phyloP scores from a whole-genome alignment of 2,113 vertebrate genomes.

The Scomber colias region DNA sequence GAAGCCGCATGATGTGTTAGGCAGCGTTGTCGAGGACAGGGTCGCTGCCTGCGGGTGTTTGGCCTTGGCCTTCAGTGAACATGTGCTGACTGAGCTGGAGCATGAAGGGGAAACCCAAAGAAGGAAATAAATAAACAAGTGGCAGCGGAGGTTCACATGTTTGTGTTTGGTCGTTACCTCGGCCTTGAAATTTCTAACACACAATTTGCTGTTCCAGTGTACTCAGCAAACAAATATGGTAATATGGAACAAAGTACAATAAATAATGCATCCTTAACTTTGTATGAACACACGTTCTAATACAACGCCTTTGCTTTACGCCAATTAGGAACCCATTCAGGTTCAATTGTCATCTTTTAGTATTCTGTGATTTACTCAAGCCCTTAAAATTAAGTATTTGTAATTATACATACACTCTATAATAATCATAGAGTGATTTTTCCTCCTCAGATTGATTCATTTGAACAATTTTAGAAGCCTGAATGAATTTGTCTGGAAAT shows the following conservation, averaged over 20 bases:
- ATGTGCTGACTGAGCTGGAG: constrained; percentile 48
- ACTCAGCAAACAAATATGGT: constrained; percentile 41
- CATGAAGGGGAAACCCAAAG: constrained; percentile 41
- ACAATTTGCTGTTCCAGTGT: constrained; percentile 12
- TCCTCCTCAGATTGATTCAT: too few relatives aligned
- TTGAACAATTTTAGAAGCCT: too few relatives aligned
- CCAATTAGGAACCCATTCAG: too few relatives aligned
- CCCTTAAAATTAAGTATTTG: too few relatives aligned
- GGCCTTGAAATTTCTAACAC: constrained; percentile 2
- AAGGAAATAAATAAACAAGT: constrained; percentile 56
- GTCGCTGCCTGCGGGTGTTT: constrained; percentile 66
- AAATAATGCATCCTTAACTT: too few relatives aligned
- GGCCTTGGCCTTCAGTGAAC: constrained; percentile 59
- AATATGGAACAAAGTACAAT: neutral
- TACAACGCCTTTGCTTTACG: too few relatives aligned
- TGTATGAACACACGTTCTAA: too few relatives aligned
- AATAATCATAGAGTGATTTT: too few relatives aligned
- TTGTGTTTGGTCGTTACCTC: constrained; percentile 33
- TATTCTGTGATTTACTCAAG: too few relatives aligned
- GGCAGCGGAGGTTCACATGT: constrained; percentile 19
- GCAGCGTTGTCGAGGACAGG: constrained; percentile 41
- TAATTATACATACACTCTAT: too few relatives aligned
- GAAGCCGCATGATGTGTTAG: constrained; percentile 45
- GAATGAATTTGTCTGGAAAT: too few relatives aligned
- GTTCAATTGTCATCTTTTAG: too few relatives aligned